phyloP scores from a whole-genome alignment of 2,888 invertebrate genomes.

The Diarsia brunnea region DNA sequence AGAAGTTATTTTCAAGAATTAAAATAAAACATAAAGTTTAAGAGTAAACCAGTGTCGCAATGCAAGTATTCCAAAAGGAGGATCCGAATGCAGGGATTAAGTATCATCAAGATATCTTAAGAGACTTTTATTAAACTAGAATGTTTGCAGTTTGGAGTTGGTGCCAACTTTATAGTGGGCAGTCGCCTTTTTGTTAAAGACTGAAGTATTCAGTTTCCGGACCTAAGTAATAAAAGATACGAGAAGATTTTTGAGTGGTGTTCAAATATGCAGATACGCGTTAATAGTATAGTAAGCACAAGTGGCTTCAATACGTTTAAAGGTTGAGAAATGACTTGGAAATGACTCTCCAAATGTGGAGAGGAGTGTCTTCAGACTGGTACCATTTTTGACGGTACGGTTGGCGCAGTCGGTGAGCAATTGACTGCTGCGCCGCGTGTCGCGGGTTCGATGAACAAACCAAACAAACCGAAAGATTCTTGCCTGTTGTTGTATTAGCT shows the following conservation, averaged over 20 bases:
- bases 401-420: not conserved
- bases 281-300: constrained; percentile 1
- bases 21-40: constrained; percentile 53
- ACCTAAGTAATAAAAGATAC: constrained; percentile 16
- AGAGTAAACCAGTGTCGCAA: constrained; percentile 56
- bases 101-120: constrained; percentile 58
- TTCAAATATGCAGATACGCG: constrained; percentile 7
- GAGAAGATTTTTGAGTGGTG: constrained; percentile 17
- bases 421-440: not conserved
- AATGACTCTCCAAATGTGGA: not conserved
- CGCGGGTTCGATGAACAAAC: not conserved
- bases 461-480: not conserved
- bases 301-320: constrained; percentile 1
- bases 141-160: constrained; percentile 35
- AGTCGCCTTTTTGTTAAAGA: constrained; percentile 17
- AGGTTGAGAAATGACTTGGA: not conserved
- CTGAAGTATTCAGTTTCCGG: constrained; percentile 29
- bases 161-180: constrained; percentile 41
- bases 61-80: constrained; percentile 53
- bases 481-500: not conserved
- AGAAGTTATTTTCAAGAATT: constrained; percentile 47
- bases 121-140: constrained; percentile 56
- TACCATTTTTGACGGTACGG: not conserved
- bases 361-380: not conserved
- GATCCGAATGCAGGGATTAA: constrained; percentile 45